Evolutionary conservation across 2,797 vertebrate species (phyloP).

Genomic region (Helarctos malayanus): DNA sequence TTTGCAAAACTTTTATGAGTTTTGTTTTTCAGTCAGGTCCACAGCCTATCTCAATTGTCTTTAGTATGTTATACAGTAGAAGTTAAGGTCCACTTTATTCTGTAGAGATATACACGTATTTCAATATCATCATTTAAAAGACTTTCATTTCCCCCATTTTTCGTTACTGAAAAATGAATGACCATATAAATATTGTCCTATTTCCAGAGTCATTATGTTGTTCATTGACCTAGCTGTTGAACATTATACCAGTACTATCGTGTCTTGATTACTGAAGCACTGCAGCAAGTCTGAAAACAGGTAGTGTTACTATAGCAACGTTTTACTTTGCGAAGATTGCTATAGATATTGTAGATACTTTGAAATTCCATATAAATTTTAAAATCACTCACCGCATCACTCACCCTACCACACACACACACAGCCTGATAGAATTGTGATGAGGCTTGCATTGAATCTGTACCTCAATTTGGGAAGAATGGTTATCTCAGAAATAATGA

Average conservation of each 20-base stretch:
- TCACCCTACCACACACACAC: background rate
- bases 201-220: background rate
- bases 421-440: background rate
- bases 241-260: background rate
- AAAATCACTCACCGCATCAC: background rate
- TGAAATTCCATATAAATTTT: background rate
- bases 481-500: background rate
- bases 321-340: background rate
- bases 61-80: background rate
- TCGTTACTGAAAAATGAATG: background rate
- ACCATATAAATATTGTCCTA: background rate
- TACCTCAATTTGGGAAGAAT: background rate
- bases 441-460: background rate
- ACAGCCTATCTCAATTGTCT: background rate
- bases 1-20: background rate
- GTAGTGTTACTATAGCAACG: background rate
- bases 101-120: background rate
- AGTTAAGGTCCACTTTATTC: background rate
- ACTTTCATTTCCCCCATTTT: background rate
- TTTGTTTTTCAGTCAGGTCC: background rate
- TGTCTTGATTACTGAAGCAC: background rate
- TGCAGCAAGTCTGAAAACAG: background rate
- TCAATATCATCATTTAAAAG: background rate
- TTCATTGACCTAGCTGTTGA: background rate
- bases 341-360: background rate